Evolutionary conservation across 2,113 vertebrate genomes (phyloP).

Genomic region (Cygnus atratus): DNA sequence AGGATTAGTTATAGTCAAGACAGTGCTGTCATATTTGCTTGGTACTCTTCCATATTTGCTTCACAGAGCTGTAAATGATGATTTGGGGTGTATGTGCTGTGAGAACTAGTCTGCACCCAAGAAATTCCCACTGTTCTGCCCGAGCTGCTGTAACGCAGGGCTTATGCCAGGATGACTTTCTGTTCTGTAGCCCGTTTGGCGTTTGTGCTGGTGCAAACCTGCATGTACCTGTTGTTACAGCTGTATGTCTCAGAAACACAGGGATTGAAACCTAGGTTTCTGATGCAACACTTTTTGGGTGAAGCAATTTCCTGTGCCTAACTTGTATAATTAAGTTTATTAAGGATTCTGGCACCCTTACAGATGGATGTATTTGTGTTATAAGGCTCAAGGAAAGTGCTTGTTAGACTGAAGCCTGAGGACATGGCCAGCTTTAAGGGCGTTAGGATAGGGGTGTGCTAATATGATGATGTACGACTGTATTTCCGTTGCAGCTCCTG

Average conservation of each 20-base stretch:
- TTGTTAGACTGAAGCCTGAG: background rate
- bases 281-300: background rate
- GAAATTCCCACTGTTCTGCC: background rate
- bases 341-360: background rate
- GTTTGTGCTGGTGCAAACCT: background rate
- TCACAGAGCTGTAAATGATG: background rate
- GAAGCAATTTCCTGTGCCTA: background rate
- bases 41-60: background rate
- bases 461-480: background rate
- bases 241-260: background rate
- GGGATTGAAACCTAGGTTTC: background rate
- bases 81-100: background rate
- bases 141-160: background rate
- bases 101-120: background rate
- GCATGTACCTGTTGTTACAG: background rate
- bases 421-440: background rate
- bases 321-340: background rate
- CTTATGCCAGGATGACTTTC: background rate
- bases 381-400: background rate
- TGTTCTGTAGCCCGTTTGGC: rapidly evolving
- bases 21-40: background rate
- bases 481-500: background rate
- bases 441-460: background rate
- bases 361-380: background rate
- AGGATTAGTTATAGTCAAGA: background rate